Base-by-base conservation (phyloP, 1,140 invertebrate genomes). In the Helicorthomorpha holstii region DNA sequence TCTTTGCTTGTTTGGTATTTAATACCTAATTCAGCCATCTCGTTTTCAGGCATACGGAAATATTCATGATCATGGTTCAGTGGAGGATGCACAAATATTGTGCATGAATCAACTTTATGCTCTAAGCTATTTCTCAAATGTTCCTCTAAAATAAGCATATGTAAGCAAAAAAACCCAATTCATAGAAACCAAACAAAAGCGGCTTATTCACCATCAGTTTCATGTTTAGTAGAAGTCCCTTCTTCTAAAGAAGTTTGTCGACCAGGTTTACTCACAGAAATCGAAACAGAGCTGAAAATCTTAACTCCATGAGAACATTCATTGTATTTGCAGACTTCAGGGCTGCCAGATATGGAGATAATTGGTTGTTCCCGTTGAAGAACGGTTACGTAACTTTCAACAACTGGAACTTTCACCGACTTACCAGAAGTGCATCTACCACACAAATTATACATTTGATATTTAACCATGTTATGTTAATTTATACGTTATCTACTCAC, bases 1-100 rank as follows among this genome's bases (percentile, higher is more conserved):
- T 89, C 84, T 25, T 83, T 79, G 19, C 81, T 83, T 26, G 85
- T 75, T 25, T 82, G 75, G n/a, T 82, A 82, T 54, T 78, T 73
- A 58, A 87, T 81, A 48, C 80, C 79, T 56, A 81, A 74, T 57
- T 79, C 71, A 51, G 76, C 74, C 57, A 87, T 73, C 60, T 85
- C 76, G 57, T 81, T 77, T 50, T 78, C 78, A 3, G 85, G 83
- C 27, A 91, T 73, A 27, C 77, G 73, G 25, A 93, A 68, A 48
- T 81, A 83, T 66, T 96, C 91, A 66, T 93, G 87, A 66, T 94
- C 89, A 0, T 89, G 85, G 73, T 95, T 93, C 41, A 97, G 71
- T 25, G 87, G 87, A 12, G 91, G 90, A 64, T 91, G 91, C 42
- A 95, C 88, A 26, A 82, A 82, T 38, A 95, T 82, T 26, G 82